These are phyloP conservation scores for Cataglyphis rosenhaueri DNA, from an alignment of 2,888 invertebrate genomes.

Conservation along the genomic window DNA sequence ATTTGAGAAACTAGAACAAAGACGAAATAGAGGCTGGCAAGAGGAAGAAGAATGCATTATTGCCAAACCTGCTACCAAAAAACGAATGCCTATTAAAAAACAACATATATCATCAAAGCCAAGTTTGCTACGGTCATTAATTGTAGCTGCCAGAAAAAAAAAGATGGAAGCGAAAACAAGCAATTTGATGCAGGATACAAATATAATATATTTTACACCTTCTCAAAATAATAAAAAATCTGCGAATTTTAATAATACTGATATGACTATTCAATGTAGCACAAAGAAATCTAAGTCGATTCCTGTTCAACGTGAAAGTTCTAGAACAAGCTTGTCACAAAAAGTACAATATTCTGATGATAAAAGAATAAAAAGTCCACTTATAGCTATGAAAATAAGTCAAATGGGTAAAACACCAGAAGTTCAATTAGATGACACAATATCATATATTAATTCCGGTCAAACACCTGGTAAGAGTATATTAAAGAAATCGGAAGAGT, in stretches of 20 bases:
- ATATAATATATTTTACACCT: background rate
- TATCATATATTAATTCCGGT: constrained; percentile 79
- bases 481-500: constrained; percentile 74
- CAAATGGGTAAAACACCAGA: constrained; percentile 79
- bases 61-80: constrained; percentile 53
- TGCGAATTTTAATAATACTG: background rate
- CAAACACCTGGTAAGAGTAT: constrained; percentile 82
- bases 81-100: constrained; percentile 58
- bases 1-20: constrained; percentile 75
- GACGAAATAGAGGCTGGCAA: constrained; percentile 83
- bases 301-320: constrained; percentile 26
- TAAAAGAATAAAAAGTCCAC: constrained; percentile 71
- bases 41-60: constrained; percentile 85
- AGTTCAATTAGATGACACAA: constrained; percentile 75
- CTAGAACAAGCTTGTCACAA: constrained; percentile 58
- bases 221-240: background rate
- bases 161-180: constrained; percentile 57
- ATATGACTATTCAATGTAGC: background rate
- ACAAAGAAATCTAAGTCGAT: constrained; percentile 38
- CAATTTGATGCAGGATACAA: background rate
- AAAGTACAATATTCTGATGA: constrained; percentile 66
- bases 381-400: constrained; percentile 78
- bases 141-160: constrained; percentile 75
- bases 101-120: constrained; percentile 53
- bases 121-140: constrained; percentile 75